These are phyloP conservation scores for Variabilichromis moorii DNA, from an alignment of 2,113 vertebrate species.

Conservation along the genomic window DNA sequence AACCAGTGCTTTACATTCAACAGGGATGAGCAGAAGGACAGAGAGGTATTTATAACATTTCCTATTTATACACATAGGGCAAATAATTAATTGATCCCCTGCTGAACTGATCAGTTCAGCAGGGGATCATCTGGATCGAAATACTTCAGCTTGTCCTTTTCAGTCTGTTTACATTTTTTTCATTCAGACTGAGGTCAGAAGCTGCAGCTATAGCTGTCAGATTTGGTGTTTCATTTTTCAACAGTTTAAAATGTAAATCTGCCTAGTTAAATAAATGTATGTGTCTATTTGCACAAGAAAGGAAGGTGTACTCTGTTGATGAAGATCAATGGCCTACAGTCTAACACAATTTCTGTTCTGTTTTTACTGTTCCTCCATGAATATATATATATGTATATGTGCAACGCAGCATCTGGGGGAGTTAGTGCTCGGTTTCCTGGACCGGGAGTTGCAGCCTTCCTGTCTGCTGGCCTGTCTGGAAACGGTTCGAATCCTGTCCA, in stretches of 20 bases:
- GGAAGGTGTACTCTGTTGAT: background rate
- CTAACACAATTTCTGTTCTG: background rate
- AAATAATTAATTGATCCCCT: background rate
- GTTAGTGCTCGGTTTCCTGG: slow-evolving; percentile 77
- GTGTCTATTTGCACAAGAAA: background rate
- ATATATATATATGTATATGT: background rate
- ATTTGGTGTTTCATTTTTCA: background rate
- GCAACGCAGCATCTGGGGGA: slow-evolving; percentile 75
- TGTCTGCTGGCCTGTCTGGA: slow-evolving; percentile 84
- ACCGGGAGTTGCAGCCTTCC: slow-evolving; percentile 77
- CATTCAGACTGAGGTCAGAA: background rate
- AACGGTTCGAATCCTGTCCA: slow-evolving; percentile 85
- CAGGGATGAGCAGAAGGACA: slow-evolving; percentile 70
- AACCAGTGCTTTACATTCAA: slow-evolving; percentile 83
- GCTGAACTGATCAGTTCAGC: rapidly evolving
- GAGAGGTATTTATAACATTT: slow-evolving; percentile 71
- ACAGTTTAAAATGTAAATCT: background rate
- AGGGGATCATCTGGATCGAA: background rate
- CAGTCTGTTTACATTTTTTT: background rate
- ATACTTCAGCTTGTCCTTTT: background rate
- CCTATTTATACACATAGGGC: background rate
- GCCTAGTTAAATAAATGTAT: background rate
- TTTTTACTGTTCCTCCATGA: background rate
- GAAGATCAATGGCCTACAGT: background rate
- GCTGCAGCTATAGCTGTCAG: background rate